These are phyloP conservation scores for Cheilosia variabilis DNA, from an alignment of 2,888 invertebrate genomes.

Conservation along the genomic window DNA sequence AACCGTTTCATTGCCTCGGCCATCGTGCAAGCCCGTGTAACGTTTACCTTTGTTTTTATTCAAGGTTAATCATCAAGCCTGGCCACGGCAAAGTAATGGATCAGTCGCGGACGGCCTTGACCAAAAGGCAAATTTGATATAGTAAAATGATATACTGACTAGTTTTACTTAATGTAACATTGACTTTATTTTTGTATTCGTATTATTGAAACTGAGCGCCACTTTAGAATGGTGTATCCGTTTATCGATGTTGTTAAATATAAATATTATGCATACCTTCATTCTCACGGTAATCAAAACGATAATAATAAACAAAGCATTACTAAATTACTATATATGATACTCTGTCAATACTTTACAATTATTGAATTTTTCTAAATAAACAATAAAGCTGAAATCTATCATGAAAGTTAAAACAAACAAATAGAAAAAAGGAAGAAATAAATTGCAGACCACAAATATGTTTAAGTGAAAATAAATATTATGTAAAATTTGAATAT, in stretches of 20 bases:
- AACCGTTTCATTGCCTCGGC: no score
- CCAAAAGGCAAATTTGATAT: slow-evolving; percentile 52
- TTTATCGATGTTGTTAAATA: neutral
- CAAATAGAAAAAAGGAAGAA: slow-evolving; percentile 9
- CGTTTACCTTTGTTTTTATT: neutral
- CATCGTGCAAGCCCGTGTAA: neutral
- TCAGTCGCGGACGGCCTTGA: slow-evolving; percentile 43
- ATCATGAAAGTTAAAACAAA: neutral
- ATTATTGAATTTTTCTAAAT: neutral
- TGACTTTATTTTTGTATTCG: neutral
- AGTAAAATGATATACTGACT: neutral
- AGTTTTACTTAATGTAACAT: slow-evolving; percentile 1
- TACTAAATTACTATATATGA: neutral
- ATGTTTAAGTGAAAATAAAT: neutral
- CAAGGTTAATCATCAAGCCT: slow-evolving; percentile 76
- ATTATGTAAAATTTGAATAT: neutral
- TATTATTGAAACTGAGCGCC: neutral
- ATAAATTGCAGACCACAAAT: slow-evolving; percentile 13
- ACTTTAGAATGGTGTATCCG: neutral
- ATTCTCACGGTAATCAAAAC: neutral
- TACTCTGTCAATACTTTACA: neutral
- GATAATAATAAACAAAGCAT: neutral
- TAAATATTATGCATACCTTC: neutral
- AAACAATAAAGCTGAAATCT: no score
- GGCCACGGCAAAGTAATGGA: slow-evolving; percentile 79